These are phyloP conservation scores for Aleiodes sp. DNA, from an alignment of 1,140 invertebrate genomes.

Conservation along the genomic window DNA sequence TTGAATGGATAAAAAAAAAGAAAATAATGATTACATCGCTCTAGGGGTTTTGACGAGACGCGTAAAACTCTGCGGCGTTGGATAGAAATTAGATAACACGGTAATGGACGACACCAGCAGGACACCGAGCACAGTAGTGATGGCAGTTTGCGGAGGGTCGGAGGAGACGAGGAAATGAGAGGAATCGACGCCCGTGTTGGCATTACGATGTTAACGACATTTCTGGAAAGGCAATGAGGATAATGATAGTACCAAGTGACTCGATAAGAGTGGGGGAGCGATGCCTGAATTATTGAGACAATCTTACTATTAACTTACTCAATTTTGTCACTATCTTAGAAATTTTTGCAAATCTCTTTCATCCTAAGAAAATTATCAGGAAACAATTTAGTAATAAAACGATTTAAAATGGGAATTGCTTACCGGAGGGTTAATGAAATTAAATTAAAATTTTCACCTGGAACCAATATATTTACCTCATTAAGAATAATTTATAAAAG, in stretches of 20 bases:
- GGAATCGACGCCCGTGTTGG: neutral
- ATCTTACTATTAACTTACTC: neutral
- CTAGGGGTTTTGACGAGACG: constrained; percentile 6
- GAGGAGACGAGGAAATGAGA: neutral
- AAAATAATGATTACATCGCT: too few species aligned
- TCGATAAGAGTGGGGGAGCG: constrained; percentile 23
- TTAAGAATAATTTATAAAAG: too few species aligned
- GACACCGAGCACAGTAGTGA: neutral
- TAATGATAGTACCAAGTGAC: constrained; percentile 27
- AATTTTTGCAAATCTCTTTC: too few species aligned
- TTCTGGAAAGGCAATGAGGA: constrained; percentile 30
- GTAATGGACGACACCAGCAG: constrained; percentile 15
- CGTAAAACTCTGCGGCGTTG: neutral
- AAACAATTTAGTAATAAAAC: too few species aligned
- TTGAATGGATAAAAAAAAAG: too few species aligned
- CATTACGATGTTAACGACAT: constrained; percentile 26
- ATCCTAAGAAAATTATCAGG: too few species aligned
- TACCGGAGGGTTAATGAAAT: too few species aligned
- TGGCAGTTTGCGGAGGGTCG: neutral
- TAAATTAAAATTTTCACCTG: too few species aligned
- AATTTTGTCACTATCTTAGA: too few species aligned
- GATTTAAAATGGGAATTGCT: too few species aligned
- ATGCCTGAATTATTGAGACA: constrained; percentile 1
- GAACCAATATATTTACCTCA: too few species aligned
- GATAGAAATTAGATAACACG: constrained; percentile 26